Percentiles rank a stretch among this genome's conserved stretches.
phyloP scores from a whole-genome alignment of 2,888 invertebrate species.

The Ophion ellenae region DNA sequence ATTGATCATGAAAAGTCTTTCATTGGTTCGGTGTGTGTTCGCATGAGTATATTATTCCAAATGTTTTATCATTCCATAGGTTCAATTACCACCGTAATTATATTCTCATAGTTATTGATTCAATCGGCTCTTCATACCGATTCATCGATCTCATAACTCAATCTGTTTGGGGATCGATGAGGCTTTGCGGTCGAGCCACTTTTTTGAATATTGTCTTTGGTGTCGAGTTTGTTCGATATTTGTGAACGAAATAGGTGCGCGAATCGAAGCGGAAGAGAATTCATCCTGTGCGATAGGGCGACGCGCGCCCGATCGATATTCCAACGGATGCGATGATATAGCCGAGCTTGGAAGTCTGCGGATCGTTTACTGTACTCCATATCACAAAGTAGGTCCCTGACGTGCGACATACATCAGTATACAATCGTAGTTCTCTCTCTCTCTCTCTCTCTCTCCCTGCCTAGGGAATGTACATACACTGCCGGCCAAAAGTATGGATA shows the following conservation, averaged over 20 bases:
- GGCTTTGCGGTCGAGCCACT: neutral
- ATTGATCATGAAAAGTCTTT: no score
- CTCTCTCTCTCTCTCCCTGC: no score
- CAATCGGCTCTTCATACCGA: no score
- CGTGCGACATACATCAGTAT: slow-evolving; percentile 45
- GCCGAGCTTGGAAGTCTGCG: slow-evolving; percentile 27
- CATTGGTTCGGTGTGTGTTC: no score
- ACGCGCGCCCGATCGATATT: slow-evolving; percentile 65
- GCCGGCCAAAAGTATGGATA: no score
- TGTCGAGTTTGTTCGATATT: neutral
- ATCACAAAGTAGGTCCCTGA: slow-evolving; percentile 37
- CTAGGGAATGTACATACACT: no score
- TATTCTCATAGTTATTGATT: no score
- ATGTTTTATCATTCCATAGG: no score
- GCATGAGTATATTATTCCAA: no score
- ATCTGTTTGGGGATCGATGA: no score
- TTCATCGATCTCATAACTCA: no score
- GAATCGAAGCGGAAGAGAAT: slow-evolving; percentile 36
- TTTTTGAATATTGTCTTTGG: neutral
- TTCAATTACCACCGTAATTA: no score
- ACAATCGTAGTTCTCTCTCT: neutral
- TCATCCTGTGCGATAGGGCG: slow-evolving; percentile 53
- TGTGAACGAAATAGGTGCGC: slow-evolving; percentile 35
- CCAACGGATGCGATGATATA: slow-evolving; percentile 36
- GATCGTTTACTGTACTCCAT: slow-evolving; percentile 59